A percentile compares a stretch with the other conserved stretches of the same genome.
Evolutionary conservation across 2,888 invertebrate genomes (phyloP).

Genomic region (Matsumyia berberina): DNA sequence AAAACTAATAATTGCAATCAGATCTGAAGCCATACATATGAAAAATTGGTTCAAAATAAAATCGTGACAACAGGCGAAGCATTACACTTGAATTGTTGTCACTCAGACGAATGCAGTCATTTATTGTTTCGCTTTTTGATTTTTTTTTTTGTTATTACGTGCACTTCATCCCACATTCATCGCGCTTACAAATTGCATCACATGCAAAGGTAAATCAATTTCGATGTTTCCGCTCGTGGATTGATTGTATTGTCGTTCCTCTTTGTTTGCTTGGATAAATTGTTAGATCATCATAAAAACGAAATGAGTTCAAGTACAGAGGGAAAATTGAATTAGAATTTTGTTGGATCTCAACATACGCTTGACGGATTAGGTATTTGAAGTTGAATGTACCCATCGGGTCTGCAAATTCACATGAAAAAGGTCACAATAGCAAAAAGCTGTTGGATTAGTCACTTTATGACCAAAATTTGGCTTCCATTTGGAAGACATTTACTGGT

Average conservation of each 20-base stretch:
- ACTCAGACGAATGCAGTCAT: conserved; percentile 3
- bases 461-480: too few relatives aligned
- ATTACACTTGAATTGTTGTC: neutral
- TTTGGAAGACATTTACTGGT: too few relatives aligned
- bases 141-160: neutral
- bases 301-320: conserved; percentile 37
- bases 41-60: conserved; percentile 14
- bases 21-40: neutral
- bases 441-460: too few relatives aligned
- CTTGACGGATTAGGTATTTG: too few relatives aligned
- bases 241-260: conserved; percentile 1
- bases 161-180: conserved; percentile 5
- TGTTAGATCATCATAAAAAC: conserved; percentile 30
- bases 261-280: conserved; percentile 30
- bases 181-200: conserved; percentile 27
- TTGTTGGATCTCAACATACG: neutral
- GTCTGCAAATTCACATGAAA: too few relatives aligned
- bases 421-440: too few relatives aligned
- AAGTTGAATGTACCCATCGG: too few relatives aligned
- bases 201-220: conserved; percentile 36
- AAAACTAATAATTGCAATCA: neutral
- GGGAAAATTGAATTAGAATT: neutral
- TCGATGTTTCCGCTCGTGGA: conserved; percentile 37
- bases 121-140: neutral
- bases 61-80: conserved; percentile 8